A percentile compares a stretch with the other conserved stretches of the same genome.
These are phyloP conservation scores for Elaphurus davidianus DNA, from an alignment of 2,113 vertebrate genomes.

Conservation along the genomic window DNA sequence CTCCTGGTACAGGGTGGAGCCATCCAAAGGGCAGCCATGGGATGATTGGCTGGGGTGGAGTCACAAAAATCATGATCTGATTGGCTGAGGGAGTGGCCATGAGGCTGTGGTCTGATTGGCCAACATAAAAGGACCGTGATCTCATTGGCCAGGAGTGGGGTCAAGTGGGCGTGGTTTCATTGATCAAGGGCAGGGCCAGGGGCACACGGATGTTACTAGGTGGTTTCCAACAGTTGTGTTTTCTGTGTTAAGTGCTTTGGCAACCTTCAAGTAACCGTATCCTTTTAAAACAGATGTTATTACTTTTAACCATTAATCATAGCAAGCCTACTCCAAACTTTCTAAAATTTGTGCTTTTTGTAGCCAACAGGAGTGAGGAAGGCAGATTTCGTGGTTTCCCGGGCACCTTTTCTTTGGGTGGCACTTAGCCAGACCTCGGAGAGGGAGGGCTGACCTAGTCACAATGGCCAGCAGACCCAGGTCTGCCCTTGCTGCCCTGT, in stretches of 20 bases:
- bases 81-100: neutral
- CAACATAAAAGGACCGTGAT: neutral
- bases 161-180: neutral
- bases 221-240: neutral
- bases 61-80: neutral
- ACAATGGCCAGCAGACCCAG: neutral
- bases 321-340: neutral
- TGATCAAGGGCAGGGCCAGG: neutral
- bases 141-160: neutral
- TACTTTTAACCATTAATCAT: neutral
- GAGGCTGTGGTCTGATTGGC: neutral
- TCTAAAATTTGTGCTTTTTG: neutral
- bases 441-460: neutral
- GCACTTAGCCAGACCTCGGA: neutral
- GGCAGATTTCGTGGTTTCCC: neutral
- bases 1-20: neutral
- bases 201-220: neutral
- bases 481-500: neutral
- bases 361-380: neutral
- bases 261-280: neutral
- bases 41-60: neutral
- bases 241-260: neutral
- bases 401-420: neutral
- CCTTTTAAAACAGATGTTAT: neutral
- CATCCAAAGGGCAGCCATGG: rapidly evolving